Base-by-base conservation (phyloP, 1,140 invertebrate species). In the Aphaenogaster floridana region DNA sequence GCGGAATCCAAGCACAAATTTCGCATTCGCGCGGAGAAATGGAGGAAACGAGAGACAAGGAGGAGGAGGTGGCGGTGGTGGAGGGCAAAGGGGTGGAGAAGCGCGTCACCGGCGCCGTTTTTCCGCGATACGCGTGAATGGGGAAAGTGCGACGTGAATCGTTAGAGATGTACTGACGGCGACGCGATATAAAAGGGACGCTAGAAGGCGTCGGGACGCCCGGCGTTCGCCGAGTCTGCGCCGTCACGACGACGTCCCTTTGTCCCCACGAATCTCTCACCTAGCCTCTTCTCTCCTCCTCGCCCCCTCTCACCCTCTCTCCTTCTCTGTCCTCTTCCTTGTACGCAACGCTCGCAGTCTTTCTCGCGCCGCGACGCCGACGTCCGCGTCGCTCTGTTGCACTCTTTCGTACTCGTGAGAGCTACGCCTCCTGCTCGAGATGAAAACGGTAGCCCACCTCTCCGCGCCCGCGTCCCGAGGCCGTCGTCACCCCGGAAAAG, bases 211-310 rank as follows among this genome's bases (percentile, higher is more conserved):
- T 87, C 87, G 90, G 76, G 92, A 92, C 89, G 91, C 91, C 87
- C 86, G 59, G 42, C 57, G 69, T 80, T 72, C 88, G 48, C 69
- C 84, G 93, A 93, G 92, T 91, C 93, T 94, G 93, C 93, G 93
- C 92, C 88, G 92, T 91, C 89, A 88, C 84, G 78, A 86, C 87
- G 81, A 61, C 90, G 88, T 91, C 90, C 90, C 88, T 92, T 88
- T 92, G 87, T 92, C 90, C 85, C 77, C 64, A 84, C 86, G 86
- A 72, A 66, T 86, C 87, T 85, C 83, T 54, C 86, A 74, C 69
- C 61, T 54, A 72, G 66, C 68, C 68, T 88, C 88, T 28, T 76
- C 78, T 59, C 57, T 72, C 34, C 64, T 78, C 69, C 48, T 61
- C 3, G 39, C 52, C 42, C 34, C 52, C 57, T 64, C 39, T 74